These are phyloP conservation scores for Tenebrio molitor DNA, from an alignment of 1,140 invertebrate genomes.

Conservation along the genomic window DNA sequence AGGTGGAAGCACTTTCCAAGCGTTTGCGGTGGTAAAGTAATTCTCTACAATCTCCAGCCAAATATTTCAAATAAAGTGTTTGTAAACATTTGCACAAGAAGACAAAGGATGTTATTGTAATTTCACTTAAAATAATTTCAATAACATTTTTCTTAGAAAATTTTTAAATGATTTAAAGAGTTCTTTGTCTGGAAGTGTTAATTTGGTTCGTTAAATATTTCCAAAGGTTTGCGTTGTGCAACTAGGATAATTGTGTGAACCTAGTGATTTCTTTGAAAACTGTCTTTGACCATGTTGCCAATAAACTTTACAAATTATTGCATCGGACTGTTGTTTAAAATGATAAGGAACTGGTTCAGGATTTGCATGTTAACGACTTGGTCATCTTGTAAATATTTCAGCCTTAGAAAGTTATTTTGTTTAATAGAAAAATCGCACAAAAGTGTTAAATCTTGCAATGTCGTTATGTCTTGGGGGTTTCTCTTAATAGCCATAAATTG, in stretches of 20 bases:
- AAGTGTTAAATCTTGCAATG: too few species aligned
- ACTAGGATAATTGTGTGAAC: constrained; percentile 12
- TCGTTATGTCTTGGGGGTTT: too few species aligned
- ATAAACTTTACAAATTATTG: too few species aligned
- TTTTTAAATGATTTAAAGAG: too few species aligned
- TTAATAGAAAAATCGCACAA: too few species aligned
- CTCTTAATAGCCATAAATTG: neutral
- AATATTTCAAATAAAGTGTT: too few species aligned
- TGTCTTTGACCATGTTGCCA: neutral
- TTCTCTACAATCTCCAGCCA: constrained; percentile 24
- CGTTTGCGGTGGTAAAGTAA: neutral
- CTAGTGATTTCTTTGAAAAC: constrained; percentile 10
- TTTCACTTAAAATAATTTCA: too few species aligned
- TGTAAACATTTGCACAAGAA: neutral
- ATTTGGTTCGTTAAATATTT: constrained; percentile 4
- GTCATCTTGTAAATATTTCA: neutral
- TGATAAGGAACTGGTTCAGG: neutral
- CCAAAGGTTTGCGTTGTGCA: constrained; percentile 14
- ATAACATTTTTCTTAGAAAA: too few species aligned
- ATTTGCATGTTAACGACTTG: neutral
- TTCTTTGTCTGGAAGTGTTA: constrained; percentile 26
- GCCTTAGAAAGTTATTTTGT: neutral
- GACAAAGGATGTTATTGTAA: too few species aligned
- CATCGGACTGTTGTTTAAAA: too few species aligned
- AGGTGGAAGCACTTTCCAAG: constrained; percentile 21